Evolutionary conservation across 2,888 invertebrate genomes (phyloP).

Genomic region (Sepiola atlantica): DNA sequence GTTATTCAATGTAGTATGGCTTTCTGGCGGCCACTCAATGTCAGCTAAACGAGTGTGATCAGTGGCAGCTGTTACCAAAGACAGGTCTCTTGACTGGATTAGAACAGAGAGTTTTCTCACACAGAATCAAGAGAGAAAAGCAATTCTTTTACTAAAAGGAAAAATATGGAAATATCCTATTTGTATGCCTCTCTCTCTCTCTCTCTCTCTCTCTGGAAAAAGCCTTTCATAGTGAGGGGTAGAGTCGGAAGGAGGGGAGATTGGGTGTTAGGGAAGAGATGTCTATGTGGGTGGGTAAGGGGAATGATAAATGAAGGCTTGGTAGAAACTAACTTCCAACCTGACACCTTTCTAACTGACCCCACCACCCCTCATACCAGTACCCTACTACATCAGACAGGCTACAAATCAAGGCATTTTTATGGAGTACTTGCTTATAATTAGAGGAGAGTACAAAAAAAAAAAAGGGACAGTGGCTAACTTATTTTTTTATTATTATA

Average conservation of each 20-base stretch:
- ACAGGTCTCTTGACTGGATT: not conserved
- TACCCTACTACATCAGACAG: not conserved
- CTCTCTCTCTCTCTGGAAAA: not conserved
- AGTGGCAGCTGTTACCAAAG: not conserved
- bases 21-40: not conserved
- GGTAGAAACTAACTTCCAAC: not conserved
- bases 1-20: conserved; percentile 32
- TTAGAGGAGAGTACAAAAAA: not conserved
- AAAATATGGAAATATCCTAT: not conserved
- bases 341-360: not conserved
- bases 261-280: too few relatives aligned
- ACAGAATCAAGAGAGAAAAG: not conserved
- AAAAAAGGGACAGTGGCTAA: not conserved
- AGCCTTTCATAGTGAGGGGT: not conserved
- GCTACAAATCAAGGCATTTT: not conserved
- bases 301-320: not conserved
- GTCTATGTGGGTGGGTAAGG: not conserved
- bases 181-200: not conserved
- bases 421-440: conserved; percentile 1
- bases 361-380: not conserved
- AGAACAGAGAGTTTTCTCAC: not conserved
- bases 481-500: not conserved
- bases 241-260: too few relatives aligned
- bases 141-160: conserved; percentile 32
- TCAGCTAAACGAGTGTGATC: not conserved